Base-by-base conservation (phyloP, 2,888 invertebrate genomes). In the Cactoblastis cactorum region DNA sequence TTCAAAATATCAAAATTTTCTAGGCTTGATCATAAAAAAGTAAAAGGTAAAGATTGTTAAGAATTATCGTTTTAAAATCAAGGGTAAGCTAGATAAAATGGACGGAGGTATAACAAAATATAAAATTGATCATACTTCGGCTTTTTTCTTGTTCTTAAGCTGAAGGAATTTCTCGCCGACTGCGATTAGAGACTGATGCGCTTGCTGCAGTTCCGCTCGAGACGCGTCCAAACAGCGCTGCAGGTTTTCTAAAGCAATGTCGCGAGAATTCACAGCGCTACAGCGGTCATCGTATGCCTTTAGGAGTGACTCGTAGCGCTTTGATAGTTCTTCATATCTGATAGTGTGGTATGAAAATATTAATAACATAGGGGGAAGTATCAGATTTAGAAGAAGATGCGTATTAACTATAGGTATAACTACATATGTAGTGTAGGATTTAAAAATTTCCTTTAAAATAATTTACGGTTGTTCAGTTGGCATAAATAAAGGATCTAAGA, bases 251-350 rank as follows among this genome's bases (percentile, higher is more conserved):
- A 85, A 43, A 1, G 71, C 60, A 1, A 58, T 64, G 37, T 84
- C 78, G 1, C 77, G 70, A 1, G 62, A 47, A 15, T 53, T 58
- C 0, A 80, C 54, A 0, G 63, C 61, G 3, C 53, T 54, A 55
- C 79, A 75, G 17, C 77, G 78, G 15, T 78, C 74, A 32, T 83
- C 72, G 61, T 81, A 83, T 0, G 72, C 74, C 61, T 68, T 69
- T 0, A 84, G 61, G 0, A 88, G 67, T 0, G 73, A 55, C 51
- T 75, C 71, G 62, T 87, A 86, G 3, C 80, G 79, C 51, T 80
- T 82, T 2, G 78, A 76, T 28, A 89, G 61, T 53, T 86, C 82
- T 64, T 87, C 84, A 53, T 86, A 87, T 56, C 88, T 88, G 37
- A 2, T 60, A 51, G 6, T 12, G 3, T 14, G 11, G 4, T 35